These are phyloP conservation scores for Sogatella furcifera DNA, from an alignment of 1,140 invertebrate genomes.

Conservation along the genomic window DNA sequence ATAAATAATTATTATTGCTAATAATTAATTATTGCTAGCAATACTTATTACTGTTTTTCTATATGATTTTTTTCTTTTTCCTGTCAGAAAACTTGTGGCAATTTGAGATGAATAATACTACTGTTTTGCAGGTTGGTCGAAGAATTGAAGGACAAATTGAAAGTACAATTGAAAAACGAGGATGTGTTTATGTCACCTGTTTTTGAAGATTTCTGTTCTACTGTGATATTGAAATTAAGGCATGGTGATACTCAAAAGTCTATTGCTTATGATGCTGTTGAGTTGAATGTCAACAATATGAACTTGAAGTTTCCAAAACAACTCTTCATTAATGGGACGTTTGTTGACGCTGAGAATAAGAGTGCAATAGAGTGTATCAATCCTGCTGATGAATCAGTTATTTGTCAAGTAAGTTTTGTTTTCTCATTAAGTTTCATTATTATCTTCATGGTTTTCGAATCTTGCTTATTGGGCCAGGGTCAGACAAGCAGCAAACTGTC, in stretches of 20 bases:
- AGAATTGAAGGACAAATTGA: slow-evolving; percentile 76
- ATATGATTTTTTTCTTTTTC: no score
- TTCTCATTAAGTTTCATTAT: neutral
- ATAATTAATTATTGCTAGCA: no score
- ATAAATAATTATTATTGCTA: no score
- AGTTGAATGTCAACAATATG: slow-evolving; percentile 71
- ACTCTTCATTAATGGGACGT: slow-evolving; percentile 84
- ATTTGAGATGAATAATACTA: no score
- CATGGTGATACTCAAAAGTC: slow-evolving; percentile 41
- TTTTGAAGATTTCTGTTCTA: slow-evolving; percentile 67
- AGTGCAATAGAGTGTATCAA: slow-evolving; percentile 60
- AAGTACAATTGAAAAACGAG: slow-evolving; percentile 70
- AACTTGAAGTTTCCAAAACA: slow-evolving; percentile 77
- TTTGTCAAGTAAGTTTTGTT: slow-evolving; percentile 45
- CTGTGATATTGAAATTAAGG: slow-evolving; percentile 52
- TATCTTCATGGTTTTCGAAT: neutral
- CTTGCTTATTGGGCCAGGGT: no score
- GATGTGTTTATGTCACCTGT: slow-evolving; percentile 88
- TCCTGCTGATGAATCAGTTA: slow-evolving; percentile 73
- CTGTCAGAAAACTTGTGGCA: no score
- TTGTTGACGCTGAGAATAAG: slow-evolving; percentile 63
- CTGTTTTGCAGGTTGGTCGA: slow-evolving; percentile 60
- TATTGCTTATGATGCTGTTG: slow-evolving; percentile 59
- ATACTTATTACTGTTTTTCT: no score
- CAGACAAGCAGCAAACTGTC: no score